Conservation (phyloP, 2,113 vertebrate species). For the Cnemophilus loriae region DNA sequence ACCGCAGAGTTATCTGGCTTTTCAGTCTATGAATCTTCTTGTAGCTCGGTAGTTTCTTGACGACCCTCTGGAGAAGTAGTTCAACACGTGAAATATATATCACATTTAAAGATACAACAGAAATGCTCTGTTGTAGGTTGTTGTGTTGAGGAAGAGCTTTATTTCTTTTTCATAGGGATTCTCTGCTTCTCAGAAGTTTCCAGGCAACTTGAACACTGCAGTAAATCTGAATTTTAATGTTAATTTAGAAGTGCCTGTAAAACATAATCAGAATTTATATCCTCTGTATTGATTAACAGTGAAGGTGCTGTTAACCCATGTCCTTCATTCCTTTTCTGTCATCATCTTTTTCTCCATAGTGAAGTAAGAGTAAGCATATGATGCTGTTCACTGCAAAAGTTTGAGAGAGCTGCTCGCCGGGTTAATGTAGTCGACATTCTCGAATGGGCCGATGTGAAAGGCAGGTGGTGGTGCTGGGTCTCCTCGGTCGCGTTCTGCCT, state of each 20-base stretch:
- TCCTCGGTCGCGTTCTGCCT: accelerated
- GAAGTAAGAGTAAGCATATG: neutral
- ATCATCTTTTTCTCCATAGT: neutral
- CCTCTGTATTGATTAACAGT: neutral
- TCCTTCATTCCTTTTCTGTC: neutral
- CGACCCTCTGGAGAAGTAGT: neutral
- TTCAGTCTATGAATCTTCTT: neutral
- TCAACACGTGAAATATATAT: neutral
- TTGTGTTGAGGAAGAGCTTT: neutral
- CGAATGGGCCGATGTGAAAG: neutral
- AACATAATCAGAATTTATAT: neutral
- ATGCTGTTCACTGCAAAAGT: neutral
- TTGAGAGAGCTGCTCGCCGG: neutral
- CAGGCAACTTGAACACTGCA: conserved; percentile 19
- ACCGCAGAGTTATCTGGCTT: neutral
- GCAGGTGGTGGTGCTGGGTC: neutral
- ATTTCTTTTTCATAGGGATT: neutral
- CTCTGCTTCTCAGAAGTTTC: conserved; percentile 5
- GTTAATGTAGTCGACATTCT: neutral
- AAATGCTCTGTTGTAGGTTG: neutral
- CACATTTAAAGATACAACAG: neutral
- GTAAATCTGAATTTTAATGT: neutral
- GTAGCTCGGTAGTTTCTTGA: neutral
- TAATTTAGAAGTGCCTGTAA: neutral
- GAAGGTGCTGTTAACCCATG: neutral